Evolutionary conservation across 2,888 invertebrate genomes (phyloP), one percentile per base, ranked within the genome.

Genomic region (Blastobasis adustella): DNA sequence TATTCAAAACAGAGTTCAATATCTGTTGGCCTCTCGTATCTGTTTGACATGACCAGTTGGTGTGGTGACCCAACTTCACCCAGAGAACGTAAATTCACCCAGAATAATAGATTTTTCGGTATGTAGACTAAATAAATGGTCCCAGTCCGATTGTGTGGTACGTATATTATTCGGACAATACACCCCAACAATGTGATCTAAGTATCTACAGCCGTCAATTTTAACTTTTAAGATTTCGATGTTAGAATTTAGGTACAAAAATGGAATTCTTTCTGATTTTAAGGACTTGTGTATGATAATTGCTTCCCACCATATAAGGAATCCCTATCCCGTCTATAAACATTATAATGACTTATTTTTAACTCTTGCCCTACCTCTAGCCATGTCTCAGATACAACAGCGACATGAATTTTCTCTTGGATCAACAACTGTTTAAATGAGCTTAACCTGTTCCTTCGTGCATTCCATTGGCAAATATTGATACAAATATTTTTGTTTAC

Each of bases 351-450:
- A 1, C 41, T 54, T 10, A 54, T 37, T 10, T 48, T 43, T 6
- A 55, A 38, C 3, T n/a, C 10, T n/a, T 36, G 48, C 3, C 51
- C 42, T 8, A 51, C 46, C 4, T 52, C 49, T 5, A 58, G 43
- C 54, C 55, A 58, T 0, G 57, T 55, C 23, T 58, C 57, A 52
- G 51, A 42, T 9, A 58, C 9, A 1, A 47, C 52, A 7, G 55
- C 57, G 40, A 58, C 54, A 37, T 55, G 51, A 10, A 58, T 45
- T 36, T 47, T 55, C 8, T 52, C 52, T 42, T 37, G 41, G 10
- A 42, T 8, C n/a, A 9, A 10, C n/a, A 46, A 37, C 37, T 36
- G 23, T 37, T 46, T 36, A 10, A 46, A 39, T 38, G 8, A n/a
- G 41, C 42, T 46, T 6, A 41, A 45, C 9, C 6, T 40, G 0